These are phyloP conservation scores for Chydorus sphaericus DNA, from an alignment of 2,888 invertebrate genomes.

Conservation along the genomic window DNA sequence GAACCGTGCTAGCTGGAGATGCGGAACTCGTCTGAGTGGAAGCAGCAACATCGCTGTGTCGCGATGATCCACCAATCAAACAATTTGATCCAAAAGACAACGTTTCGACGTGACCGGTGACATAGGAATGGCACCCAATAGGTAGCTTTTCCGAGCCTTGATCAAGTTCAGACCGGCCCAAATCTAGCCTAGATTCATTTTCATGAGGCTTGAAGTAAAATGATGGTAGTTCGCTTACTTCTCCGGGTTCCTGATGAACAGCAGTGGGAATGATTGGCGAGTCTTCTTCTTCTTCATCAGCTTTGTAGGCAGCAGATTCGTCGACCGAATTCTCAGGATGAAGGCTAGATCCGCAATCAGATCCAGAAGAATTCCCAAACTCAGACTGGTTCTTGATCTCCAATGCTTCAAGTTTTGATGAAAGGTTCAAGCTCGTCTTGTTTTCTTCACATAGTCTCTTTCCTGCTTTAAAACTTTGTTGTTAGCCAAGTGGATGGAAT, in stretches of 20 bases:
- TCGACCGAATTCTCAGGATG: too few relatives aligned
- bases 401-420: too few relatives aligned
- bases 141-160: not conserved
- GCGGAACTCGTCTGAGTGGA: slow-evolving; percentile 3
- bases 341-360: too few relatives aligned
- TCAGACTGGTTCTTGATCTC: too few relatives aligned
- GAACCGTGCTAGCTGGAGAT: slow-evolving; percentile 2
- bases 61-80: too few relatives aligned
- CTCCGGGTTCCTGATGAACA: not conserved
- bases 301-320: too few relatives aligned
- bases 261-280: not conserved
- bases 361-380: too few relatives aligned
- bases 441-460: too few relatives aligned
- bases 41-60: not conserved
- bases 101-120: not conserved
- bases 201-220: not conserved
- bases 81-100: not conserved
- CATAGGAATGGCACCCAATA: not conserved
- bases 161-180: not conserved
- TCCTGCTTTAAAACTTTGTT: too few relatives aligned
- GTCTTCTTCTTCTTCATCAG: not conserved
- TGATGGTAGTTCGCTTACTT: slow-evolving; percentile 5
- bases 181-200: not conserved
- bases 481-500: too few relatives aligned
- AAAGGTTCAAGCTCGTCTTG: too few relatives aligned